Conservation (phyloP, 2,113 vertebrate species). For the Dipodomys ordii region DNA sequence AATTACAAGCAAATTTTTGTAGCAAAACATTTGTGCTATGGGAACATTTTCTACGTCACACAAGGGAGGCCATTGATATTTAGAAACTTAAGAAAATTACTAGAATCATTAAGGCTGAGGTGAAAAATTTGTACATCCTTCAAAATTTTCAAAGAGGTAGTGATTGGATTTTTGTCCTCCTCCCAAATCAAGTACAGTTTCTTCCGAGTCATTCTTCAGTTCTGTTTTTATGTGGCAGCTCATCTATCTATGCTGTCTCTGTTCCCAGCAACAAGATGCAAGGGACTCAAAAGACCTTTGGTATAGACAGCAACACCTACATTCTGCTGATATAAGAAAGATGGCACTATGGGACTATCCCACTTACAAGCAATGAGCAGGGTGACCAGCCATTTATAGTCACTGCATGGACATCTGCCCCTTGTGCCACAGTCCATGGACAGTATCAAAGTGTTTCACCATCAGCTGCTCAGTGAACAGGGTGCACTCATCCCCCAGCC, state of each 20-base stretch:
- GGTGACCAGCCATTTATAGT: conserved; percentile 94
- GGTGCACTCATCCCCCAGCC: conserved; percentile 91
- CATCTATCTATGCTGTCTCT: conserved; percentile 89
- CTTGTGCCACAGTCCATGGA: conserved; percentile 87
- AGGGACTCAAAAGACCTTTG: conserved; percentile 90
- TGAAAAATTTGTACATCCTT: conserved; percentile 90
- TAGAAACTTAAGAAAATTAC: conserved; percentile 36
- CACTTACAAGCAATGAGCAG: conserved; percentile 97
- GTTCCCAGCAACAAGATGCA: conserved; percentile 92
- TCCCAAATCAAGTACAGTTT: conserved; percentile 92
- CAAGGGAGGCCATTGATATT: conserved; percentile 56
- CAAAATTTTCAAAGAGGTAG: conserved; percentile 94
- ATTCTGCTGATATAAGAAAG: conserved; percentile 91
- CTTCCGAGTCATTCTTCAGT: conserved; percentile 91
- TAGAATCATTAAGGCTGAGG: conserved; percentile 74
- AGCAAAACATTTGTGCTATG: conserved; percentile 15
- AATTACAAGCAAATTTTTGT: neutral
- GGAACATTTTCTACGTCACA: conserved; percentile 39
- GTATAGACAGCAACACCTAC: conserved; percentile 94
- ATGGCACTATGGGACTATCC: conserved; percentile 91
- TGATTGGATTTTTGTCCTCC: conserved; percentile 90
- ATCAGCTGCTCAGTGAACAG: conserved; percentile 95
- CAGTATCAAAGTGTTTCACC: conserved; percentile 89
- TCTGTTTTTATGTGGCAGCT: conserved; percentile 90
- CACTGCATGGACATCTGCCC: conserved; percentile 89